These are phyloP conservation scores for Eurosta solidaginis DNA, from an alignment of 1,140 invertebrate genomes.

Conservation along the genomic window DNA sequence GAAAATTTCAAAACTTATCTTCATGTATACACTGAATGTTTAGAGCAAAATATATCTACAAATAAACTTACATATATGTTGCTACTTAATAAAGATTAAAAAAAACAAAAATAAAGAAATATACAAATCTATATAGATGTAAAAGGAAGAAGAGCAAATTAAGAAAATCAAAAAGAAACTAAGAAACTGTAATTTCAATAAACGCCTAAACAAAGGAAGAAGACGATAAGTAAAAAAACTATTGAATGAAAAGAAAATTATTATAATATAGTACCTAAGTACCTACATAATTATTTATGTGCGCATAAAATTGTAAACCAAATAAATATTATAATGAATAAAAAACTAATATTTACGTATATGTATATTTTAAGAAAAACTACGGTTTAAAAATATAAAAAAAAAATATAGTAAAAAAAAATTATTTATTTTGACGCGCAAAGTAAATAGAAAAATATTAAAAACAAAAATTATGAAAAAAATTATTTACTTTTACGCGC, in stretches of 20 bases:
- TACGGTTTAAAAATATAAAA: neutral
- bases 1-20: conserved; percentile 28
- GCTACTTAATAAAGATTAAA: conserved; percentile 21
- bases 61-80: conserved; percentile 33
- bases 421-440: neutral
- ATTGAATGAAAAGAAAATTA: neutral
- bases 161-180: conserved; percentile 41
- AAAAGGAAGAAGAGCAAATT: neutral
- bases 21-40: conserved; percentile 41
- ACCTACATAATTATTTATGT: conserved; percentile 15
- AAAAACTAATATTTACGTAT: no score
- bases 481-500: no score
- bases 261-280: neutral
- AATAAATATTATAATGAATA: neutral
- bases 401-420: neutral
- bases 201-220: conserved; percentile 36
- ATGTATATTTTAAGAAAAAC: conserved; percentile 22
- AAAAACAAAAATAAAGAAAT: neutral
- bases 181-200: conserved; percentile 61
- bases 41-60: conserved; percentile 33
- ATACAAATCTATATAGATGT: neutral
- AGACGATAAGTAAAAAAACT: neutral
- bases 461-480: neutral
- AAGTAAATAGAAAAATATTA: neutral
- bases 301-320: conserved; percentile 30